phyloP scores from a whole-genome alignment of 2,113 vertebrate genomes.

The Rhinoptilus africanus region DNA sequence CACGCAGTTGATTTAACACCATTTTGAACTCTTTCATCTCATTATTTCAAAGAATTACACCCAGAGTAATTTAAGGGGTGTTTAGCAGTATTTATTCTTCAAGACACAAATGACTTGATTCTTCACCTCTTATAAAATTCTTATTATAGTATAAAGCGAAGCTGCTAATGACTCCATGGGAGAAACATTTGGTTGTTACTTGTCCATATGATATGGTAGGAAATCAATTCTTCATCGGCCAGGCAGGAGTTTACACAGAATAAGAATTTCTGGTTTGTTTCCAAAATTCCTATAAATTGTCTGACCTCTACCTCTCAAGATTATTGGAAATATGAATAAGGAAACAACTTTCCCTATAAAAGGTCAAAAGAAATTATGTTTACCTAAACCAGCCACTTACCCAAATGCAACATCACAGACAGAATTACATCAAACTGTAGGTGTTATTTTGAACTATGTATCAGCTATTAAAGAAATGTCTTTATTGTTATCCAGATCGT shows the following conservation, averaged over 20 bases:
- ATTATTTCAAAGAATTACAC: background rate
- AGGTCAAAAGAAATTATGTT: background rate
- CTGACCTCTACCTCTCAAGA: background rate
- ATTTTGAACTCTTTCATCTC: background rate
- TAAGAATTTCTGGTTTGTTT: background rate
- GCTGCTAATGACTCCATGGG: background rate
- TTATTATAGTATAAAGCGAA: background rate
- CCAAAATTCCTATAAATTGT: background rate
- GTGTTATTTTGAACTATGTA: background rate
- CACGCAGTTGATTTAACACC: background rate
- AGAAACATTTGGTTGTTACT: background rate
- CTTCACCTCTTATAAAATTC: background rate
- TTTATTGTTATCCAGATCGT: slow-evolving; percentile 58
- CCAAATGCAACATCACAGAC: background rate
- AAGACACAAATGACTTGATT: background rate
- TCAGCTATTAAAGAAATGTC: background rate
- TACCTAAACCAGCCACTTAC: background rate
- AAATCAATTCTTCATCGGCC: background rate
- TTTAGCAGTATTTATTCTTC: background rate
- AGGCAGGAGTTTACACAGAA: background rate
- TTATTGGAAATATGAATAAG: background rate
- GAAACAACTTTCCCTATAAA: background rate
- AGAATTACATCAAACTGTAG: background rate
- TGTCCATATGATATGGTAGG: background rate
- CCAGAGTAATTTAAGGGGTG: background rate